Evolutionary conservation across 2,113 vertebrate genomes (phyloP).

Genomic region (Chiloscyllium plagiosum): DNA sequence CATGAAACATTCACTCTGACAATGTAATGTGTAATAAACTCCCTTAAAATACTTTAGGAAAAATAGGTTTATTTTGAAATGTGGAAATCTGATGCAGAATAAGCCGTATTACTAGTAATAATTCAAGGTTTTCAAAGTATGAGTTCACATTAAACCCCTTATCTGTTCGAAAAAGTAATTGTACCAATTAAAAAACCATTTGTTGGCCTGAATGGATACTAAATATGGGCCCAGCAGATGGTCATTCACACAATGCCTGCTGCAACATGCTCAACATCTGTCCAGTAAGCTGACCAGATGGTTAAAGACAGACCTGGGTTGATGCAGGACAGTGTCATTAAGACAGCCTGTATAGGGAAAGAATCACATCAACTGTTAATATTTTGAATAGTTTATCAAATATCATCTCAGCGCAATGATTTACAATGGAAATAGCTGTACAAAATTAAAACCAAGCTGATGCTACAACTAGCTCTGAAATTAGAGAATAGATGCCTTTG

Average conservation of each 20-base stretch:
- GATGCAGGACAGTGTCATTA: slow-evolving; percentile 39
- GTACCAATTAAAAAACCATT: not conserved
- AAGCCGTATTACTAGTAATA: not conserved
- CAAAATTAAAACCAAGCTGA: not conserved
- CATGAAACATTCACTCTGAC: not conserved
- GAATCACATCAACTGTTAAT: slow-evolving; percentile 46
- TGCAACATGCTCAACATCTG: slow-evolving; percentile 45
- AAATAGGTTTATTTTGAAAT: not conserved
- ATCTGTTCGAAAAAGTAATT: slow-evolving; percentile 9
- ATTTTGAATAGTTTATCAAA: slow-evolving; percentile 47
- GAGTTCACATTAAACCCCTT: not conserved
- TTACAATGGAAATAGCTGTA: too few relatives aligned
- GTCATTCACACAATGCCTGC: slow-evolving; percentile 49
- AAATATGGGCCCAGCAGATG: slow-evolving; percentile 48
- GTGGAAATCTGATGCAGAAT: not conserved
- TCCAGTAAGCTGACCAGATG: slow-evolving; percentile 47
- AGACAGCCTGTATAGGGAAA: not conserved
- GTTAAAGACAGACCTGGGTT: slow-evolving; percentile 40
- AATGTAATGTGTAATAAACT: not conserved
- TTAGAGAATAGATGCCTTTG: not conserved
- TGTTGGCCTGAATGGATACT: not conserved
- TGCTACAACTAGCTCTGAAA: too few relatives aligned
- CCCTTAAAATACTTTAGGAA: not conserved
- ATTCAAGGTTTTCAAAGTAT: not conserved
- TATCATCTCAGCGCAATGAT: slow-evolving; percentile 2